Conservation (phyloP, 2,113 vertebrate genomes). For the Thinocorus orbignyianus region DNA sequence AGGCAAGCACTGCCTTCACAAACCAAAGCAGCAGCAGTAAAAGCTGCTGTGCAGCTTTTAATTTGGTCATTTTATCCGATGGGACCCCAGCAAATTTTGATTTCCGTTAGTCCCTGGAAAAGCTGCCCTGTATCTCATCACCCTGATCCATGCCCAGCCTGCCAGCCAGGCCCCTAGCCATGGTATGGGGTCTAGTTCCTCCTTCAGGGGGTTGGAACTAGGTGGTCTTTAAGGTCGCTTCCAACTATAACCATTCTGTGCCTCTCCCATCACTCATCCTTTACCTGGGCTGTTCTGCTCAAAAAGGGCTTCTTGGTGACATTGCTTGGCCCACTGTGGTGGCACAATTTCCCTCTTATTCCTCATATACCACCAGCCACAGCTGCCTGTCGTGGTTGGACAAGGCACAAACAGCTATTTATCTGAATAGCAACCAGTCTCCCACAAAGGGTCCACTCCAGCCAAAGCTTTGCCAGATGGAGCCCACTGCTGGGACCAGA, state of each 20-base stretch:
- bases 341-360: not conserved
- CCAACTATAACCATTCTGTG: no score
- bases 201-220: not conserved
- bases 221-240: no score
- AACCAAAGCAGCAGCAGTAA: not conserved
- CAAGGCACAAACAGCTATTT: not conserved
- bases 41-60: not conserved
- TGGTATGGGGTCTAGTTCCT: not conserved
- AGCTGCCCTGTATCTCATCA: not conserved
- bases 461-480: not conserved
- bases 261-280: not conserved
- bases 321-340: no score
- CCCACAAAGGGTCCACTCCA: not conserved
- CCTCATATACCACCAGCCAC: not conserved
- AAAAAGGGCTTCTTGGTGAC: not conserved
- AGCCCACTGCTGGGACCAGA: not conserved
- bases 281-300: not conserved
- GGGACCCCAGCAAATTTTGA: not conserved
- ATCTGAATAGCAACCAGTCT: not conserved
- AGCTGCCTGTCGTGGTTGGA: accelerated
- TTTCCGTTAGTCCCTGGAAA: not conserved
- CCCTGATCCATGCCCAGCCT: not conserved
- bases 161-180: not conserved
- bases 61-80: not conserved
- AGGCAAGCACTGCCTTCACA: not conserved